phyloP scores from a whole-genome alignment of 1,140 invertebrate species.

The Notospermus geniculatus region DNA sequence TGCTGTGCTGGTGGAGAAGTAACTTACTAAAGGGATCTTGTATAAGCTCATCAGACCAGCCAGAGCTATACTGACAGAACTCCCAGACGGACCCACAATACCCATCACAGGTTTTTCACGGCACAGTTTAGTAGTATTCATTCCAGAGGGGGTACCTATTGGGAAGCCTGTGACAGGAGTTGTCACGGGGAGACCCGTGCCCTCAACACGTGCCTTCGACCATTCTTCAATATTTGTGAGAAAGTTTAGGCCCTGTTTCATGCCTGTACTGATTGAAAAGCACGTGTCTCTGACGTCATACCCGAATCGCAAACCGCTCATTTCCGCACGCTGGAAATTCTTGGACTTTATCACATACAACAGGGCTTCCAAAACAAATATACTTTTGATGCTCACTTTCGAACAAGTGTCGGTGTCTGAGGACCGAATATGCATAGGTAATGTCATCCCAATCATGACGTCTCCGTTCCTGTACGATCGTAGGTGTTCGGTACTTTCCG shows the following conservation, averaged over 20 bases:
- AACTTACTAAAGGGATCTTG: constrained; percentile 1
- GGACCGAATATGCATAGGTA: neutral
- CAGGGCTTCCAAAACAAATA: neutral
- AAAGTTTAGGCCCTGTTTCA: neutral
- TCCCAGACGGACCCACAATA: neutral
- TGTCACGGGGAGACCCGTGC: neutral
- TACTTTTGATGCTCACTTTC: neutral
- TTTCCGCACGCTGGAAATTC: neutral
- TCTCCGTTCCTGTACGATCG: constrained; percentile 3
- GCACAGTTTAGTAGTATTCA: neutral
- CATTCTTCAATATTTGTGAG: constrained; percentile 6
- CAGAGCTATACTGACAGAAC: neutral
- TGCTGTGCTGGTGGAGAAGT: neutral
- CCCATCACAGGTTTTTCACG: neutral
- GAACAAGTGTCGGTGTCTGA: neutral
- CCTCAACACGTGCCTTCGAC: neutral
- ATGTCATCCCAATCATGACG: neutral
- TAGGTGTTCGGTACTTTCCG: neutral
- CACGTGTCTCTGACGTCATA: constrained; percentile 5
- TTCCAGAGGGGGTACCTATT: neutral
- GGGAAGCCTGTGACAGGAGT: neutral
- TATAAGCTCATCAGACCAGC: neutral
- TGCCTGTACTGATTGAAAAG: neutral
- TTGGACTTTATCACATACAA: neutral
- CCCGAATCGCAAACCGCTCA: neutral